phyloP scores from a whole-genome alignment of 2,888 invertebrate species.

The Drosophila emarginata region DNA sequence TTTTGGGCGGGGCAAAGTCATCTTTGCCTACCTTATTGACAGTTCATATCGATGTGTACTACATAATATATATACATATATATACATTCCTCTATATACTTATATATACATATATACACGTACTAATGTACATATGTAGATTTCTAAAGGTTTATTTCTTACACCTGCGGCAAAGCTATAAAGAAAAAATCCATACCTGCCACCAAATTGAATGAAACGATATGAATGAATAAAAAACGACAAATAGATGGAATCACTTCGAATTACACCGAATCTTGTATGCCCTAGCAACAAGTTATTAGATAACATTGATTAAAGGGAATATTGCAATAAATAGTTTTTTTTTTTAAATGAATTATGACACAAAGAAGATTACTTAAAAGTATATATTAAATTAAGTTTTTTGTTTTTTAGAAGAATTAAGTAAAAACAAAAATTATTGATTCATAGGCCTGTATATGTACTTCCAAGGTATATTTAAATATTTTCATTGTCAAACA shows the following conservation, averaged over 20 bases:
- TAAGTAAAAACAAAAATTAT: no score
- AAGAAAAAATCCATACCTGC: conserved; percentile 7
- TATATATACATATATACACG: neutral
- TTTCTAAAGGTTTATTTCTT: conserved; percentile 14
- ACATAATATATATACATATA: conserved; percentile 44
- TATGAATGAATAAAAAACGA: neutral
- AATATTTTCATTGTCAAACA: no score
- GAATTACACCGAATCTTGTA: neutral
- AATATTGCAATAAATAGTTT: no score
- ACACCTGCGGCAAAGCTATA: conserved; percentile 23
- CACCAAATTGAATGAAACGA: neutral
- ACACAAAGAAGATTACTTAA: no score
- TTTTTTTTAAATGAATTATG: no score
- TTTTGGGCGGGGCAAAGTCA: conserved; percentile 21
- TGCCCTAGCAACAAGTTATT: neutral
- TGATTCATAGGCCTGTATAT: no score
- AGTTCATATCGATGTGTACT: conserved; percentile 56
- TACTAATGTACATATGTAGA: conserved; percentile 13
- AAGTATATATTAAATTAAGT: no score
- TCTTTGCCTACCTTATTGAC: conserved; percentile 64
- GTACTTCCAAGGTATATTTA: no score
- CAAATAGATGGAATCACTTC: neutral
- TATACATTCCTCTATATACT: neutral
- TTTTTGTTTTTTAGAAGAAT: no score
- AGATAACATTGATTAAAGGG: no score